These are phyloP conservation scores for Eumacrocentrus americanus DNA, from an alignment of 2,888 invertebrate genomes.

Conservation along the genomic window DNA sequence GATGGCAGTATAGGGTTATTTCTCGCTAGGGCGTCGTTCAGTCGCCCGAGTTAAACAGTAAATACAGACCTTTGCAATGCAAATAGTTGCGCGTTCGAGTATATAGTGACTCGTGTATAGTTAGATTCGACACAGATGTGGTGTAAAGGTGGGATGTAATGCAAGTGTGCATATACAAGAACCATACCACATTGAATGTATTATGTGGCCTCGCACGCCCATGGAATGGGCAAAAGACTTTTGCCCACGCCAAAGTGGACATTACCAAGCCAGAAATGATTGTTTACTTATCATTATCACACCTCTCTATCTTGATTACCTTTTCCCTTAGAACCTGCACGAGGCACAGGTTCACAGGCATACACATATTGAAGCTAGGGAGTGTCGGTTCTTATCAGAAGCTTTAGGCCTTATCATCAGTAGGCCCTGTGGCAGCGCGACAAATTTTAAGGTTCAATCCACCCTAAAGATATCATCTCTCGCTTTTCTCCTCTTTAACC, in stretches of 20 bases:
- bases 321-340: not conserved
- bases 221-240: not conserved
- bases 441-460: not conserved
- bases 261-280: not conserved
- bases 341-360: not conserved
- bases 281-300: slow-evolving; percentile 7
- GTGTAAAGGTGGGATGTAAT: not conserved
- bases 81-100: not conserved
- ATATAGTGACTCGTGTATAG: not conserved
- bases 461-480: slow-evolving; percentile 1
- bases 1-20: not conserved
- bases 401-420: slow-evolving; percentile 1
- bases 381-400: not conserved
- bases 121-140: not conserved
- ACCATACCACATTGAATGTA: not conserved
- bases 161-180: not conserved
- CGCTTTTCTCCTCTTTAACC: not conserved
- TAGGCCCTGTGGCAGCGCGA: not conserved
- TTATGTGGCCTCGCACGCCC: too few relatives aligned
- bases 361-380: slow-evolving; percentile 1
- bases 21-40: not conserved
- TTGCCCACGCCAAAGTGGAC: not conserved
- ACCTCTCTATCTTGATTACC: not conserved
- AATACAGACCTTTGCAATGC: slow-evolving; percentile 16
- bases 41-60: slow-evolving; percentile 15